Base-by-base conservation (phyloP, 2,113 vertebrate genomes). In the Elanoides forficatus region DNA sequence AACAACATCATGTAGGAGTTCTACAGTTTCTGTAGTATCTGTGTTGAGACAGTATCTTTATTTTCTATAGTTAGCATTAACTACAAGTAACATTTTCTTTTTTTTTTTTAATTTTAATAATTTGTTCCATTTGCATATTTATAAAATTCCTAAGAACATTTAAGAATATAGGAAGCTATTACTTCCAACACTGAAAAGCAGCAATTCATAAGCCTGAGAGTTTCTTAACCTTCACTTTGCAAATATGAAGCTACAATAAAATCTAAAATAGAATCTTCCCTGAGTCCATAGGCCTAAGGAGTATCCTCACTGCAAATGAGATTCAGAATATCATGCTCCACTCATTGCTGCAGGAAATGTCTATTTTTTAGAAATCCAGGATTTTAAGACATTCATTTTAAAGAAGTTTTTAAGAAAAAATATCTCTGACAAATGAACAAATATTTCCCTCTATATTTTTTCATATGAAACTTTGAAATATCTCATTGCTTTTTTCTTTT, bases 221-320 rank as follows among this genome's bases (percentile, higher is more conserved):
- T 56, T 75, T 84, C 40, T 88, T 85, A 87, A 60, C 9, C 34
- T 94, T 50, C 29, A 15, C 7, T 66, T 78, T 79, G 36, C 53
- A 87, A 96, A 87, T 72, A 87, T 10, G 21, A 75, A 91, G 30
- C 15, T 82, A 72, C n/a, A 82, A 79, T 86, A 85, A 87, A 89
- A 87, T 87, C 84, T 90, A 87, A 96, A 96, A 87, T 59, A 91
- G n/a, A 87, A 94, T 91, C 43, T 85, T 93, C 36, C 80, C 40
- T 25, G 36, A 95, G 36, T 86, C 63, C 17, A 45, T 10, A 43
- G 25, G 32, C 26, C 40, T 63, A 62, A 63, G 47, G 30, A 79
- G 9, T 48, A 80, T 68, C 43, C 47, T 84, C 34, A 71, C 34
- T 79, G 56, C 25, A 94, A 94, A 85, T 91, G 47, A 93, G 56